Conservation (phyloP, 92 coral and sea anemone genomes). For the Zoanthus solanderi region DNA sequence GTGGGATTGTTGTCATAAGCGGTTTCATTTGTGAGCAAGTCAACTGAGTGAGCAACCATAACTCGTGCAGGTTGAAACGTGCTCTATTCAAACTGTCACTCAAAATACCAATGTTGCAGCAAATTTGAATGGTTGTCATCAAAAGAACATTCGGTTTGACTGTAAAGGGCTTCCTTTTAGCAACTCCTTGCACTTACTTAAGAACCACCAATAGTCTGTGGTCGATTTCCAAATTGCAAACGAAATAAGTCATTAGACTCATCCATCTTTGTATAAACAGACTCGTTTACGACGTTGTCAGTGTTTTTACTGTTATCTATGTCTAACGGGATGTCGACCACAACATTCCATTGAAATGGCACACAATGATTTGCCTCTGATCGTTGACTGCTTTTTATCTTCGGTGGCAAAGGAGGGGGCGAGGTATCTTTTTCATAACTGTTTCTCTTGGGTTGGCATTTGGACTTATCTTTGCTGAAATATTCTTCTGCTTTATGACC, state of each 20-base stretch:
- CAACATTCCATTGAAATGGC: constrained; percentile 23
- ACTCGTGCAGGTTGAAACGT: too few species aligned
- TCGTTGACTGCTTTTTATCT: neutral
- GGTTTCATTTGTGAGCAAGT: too few species aligned
- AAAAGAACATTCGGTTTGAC: too few species aligned
- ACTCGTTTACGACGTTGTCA: neutral
- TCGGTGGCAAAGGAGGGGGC: constrained; percentile 34
- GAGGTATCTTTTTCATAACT: neutral
- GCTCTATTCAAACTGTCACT: too few species aligned
- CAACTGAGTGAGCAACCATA: too few species aligned
- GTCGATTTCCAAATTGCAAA: constrained; percentile 32
- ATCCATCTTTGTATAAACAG: neutral
- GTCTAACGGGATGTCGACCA: constrained; percentile 39
- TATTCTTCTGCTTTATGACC: neutral
- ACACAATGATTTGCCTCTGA: neutral
- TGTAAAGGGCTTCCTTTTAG: neutral
- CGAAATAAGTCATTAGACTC: constrained; percentile 4
- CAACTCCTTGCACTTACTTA: constrained; percentile 5
- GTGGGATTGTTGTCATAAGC: too few species aligned
- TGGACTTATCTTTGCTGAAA: neutral
- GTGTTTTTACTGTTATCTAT: constrained; percentile 8
- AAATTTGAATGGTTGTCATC: too few species aligned
- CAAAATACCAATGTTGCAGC: too few species aligned
- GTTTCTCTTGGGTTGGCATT: neutral
- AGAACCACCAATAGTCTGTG: constrained; percentile 34